Conservation (phyloP, 2,888 invertebrate genomes). For the Limnephilus auricula region DNA sequence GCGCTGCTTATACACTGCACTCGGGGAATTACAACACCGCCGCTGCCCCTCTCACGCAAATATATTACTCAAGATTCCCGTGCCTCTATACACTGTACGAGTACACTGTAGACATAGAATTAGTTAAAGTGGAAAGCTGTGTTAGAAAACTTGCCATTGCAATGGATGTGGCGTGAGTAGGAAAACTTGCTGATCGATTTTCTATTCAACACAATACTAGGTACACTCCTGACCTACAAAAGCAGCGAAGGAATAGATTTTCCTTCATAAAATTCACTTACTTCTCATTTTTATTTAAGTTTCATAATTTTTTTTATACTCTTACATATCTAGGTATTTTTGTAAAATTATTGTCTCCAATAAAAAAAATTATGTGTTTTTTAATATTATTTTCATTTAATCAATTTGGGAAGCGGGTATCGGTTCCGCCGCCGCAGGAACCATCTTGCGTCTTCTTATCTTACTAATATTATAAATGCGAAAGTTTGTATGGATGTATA, state of each 20-base stretch:
- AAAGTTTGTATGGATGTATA: no score
- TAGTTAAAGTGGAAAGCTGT: slow-evolving; percentile 14
- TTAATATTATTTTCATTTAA: no score
- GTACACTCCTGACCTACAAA: background rate
- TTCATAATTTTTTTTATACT: background rate
- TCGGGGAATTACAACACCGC: slow-evolving; percentile 10
- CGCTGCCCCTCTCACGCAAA: slow-evolving; percentile 14
- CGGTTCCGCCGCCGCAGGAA: no score
- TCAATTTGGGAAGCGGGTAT: no score
- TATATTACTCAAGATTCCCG: slow-evolving; percentile 19
- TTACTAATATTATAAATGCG: no score
- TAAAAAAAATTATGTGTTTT: no score
- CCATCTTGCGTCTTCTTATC: no score
- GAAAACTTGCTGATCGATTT: background rate
- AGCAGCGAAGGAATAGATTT: background rate
- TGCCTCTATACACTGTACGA: background rate
- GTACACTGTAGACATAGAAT: background rate
- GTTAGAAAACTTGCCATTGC: background rate
- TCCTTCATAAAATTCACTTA: background rate
- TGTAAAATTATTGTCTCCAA: no score
- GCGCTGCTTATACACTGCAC: slow-evolving; percentile 29
- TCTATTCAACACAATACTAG: background rate
- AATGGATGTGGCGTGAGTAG: background rate
- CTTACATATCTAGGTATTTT: no score
- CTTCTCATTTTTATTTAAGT: background rate